A percentile compares a stretch with the other conserved stretches of the same genome.
Conservation (phyloP, 2,888 invertebrate species). For the Philonicus albiceps region DNA sequence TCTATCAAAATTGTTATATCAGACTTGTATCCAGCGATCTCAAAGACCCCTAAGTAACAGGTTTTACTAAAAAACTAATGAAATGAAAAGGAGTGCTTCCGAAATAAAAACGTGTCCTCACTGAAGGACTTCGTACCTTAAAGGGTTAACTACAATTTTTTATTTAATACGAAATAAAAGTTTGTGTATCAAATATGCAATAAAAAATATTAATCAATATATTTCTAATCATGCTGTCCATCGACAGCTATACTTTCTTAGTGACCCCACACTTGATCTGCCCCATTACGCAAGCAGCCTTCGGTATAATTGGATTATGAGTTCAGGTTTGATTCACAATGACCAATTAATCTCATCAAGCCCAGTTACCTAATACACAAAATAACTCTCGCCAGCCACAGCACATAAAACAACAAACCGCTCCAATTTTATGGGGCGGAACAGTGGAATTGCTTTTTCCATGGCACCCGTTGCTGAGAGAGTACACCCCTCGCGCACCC, state of each 20-base stretch:
- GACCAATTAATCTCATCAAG: slow-evolving; percentile 34
- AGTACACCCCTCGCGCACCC: not conserved
- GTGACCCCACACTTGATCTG: not conserved
- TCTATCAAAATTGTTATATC: too few relatives aligned
- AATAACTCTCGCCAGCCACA: not conserved
- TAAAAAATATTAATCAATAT: not conserved
- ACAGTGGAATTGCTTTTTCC: slow-evolving; percentile 19
- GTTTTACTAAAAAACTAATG: too few relatives aligned
- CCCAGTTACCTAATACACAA: slow-evolving; percentile 19
- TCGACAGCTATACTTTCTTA: not conserved
- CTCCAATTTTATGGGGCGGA: slow-evolving; percentile 27
- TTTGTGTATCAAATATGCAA: not conserved
- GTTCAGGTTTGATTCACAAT: slow-evolving; percentile 33
- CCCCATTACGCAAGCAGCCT: not conserved
- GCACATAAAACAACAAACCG: slow-evolving; percentile 9
- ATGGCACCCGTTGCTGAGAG: not conserved
- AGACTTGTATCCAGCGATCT: too few relatives aligned
- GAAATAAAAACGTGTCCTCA: too few relatives aligned
- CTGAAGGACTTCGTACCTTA: too few relatives aligned
- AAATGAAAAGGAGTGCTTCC: too few relatives aligned
- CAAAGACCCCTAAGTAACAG: too few relatives aligned
- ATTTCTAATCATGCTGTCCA: too few relatives aligned
- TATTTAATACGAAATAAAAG: too few relatives aligned
- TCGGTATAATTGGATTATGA: slow-evolving; percentile 32
- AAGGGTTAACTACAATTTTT: too few relatives aligned